phyloP scores from a whole-genome alignment of 2,888 invertebrate genomes.

The Clanis bilineata region DNA sequence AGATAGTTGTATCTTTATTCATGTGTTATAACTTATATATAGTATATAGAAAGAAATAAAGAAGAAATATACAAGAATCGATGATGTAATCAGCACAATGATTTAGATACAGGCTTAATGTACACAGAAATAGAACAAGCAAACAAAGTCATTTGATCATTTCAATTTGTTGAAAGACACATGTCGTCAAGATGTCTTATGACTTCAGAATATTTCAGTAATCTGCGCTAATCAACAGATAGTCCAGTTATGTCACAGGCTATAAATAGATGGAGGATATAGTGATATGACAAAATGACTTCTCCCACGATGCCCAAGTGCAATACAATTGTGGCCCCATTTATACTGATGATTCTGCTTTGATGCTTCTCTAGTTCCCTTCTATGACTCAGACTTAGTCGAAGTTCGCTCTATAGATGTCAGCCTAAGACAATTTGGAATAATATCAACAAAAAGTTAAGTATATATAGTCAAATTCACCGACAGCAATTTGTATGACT shows the following conservation, averaged over 20 bases:
- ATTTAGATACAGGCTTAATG: neutral
- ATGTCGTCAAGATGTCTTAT: constrained; percentile 5
- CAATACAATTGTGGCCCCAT: constrained; percentile 36
- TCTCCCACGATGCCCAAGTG: constrained; percentile 33
- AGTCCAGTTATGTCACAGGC: constrained; percentile 41
- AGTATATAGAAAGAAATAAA: too few relatives aligned
- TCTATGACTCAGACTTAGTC: too few relatives aligned
- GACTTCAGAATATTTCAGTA: constrained; percentile 16
- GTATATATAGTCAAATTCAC: neutral
- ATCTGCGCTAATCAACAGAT: constrained; percentile 30
- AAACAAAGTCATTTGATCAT: neutral
- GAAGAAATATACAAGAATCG: too few relatives aligned
- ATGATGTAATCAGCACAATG: neutral
- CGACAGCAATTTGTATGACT: neutral
- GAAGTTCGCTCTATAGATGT: too few relatives aligned
- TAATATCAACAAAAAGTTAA: neutral
- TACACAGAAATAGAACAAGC: neutral
- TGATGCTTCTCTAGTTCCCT: neutral
- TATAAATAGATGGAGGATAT: constrained; percentile 50
- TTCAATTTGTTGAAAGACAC: neutral
- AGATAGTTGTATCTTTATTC: too few relatives aligned
- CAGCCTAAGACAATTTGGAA: neutral
- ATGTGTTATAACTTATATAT: too few relatives aligned
- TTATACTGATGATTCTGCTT: neutral
- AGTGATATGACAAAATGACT: constrained; percentile 30